Evolutionary conservation across 2,797 vertebrate species (phyloP).

Genomic region (Centropyge bicolor): DNA sequence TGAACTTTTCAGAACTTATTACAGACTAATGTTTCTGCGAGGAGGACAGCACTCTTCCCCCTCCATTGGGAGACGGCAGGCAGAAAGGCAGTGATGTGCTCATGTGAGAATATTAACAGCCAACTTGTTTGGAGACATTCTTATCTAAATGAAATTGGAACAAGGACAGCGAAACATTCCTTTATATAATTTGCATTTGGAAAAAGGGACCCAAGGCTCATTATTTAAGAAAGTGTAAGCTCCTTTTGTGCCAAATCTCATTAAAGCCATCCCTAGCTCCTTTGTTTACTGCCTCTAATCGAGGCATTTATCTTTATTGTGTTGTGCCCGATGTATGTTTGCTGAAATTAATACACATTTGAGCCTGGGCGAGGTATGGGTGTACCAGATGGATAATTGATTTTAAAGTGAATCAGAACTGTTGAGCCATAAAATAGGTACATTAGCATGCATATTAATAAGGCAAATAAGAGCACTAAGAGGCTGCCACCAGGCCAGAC

Average conservation of each 20-base stretch:
- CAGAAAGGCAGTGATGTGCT: slow-evolving; percentile 82
- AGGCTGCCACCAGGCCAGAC: slow-evolving; percentile 75
- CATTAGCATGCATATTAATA: slow-evolving; percentile 89
- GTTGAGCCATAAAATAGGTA: slow-evolving; percentile 88
- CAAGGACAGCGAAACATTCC: slow-evolving; percentile 85
- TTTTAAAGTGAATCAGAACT: slow-evolving; percentile 87
- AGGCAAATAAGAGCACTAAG: slow-evolving; percentile 79
- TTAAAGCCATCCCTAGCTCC: slow-evolving; percentile 84
- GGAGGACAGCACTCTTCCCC: slow-evolving; percentile 69
- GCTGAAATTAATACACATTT: slow-evolving; percentile 88
- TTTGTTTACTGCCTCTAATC: slow-evolving; percentile 88
- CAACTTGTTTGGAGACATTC: slow-evolving; percentile 83
- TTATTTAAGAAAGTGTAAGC: slow-evolving; percentile 88
- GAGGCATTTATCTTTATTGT: slow-evolving; percentile 89
- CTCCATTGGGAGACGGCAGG: slow-evolving; percentile 77
- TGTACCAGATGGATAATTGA: slow-evolving; percentile 90
- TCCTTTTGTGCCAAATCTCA: slow-evolving; percentile 87
- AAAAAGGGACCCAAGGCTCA: slow-evolving; percentile 82
- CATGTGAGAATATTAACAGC: slow-evolving; percentile 87
- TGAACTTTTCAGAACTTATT: slow-evolving; percentile 85
- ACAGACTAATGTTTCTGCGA: slow-evolving; percentile 74
- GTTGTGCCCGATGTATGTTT: slow-evolving; percentile 85
- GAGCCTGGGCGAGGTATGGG: slow-evolving; percentile 84
- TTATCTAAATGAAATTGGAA: slow-evolving; percentile 89
- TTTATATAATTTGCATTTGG: slow-evolving; percentile 86